Percentiles rank a stretch among this genome's conserved stretches.
These are phyloP conservation scores for Marasmarcha lunaedactyla DNA, from an alignment of 2,888 invertebrate genomes.

Conservation along the genomic window DNA sequence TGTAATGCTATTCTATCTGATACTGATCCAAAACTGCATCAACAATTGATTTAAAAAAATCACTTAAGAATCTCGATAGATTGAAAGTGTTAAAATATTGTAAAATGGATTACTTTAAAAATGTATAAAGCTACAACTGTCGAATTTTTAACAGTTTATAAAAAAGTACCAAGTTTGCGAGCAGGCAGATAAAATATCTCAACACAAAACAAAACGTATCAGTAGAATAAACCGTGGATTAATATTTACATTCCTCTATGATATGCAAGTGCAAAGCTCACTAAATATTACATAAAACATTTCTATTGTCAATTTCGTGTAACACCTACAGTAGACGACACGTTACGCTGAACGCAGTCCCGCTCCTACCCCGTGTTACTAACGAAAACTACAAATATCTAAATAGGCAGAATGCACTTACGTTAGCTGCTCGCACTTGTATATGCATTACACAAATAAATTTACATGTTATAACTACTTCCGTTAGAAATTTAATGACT, in stretches of 20 bases:
- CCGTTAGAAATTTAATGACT: conserved; percentile 63
- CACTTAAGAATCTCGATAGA: not conserved
- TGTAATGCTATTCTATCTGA: conserved; percentile 24
- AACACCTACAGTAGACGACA: conserved; percentile 42
- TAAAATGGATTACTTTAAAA: not conserved
- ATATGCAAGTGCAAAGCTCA: conserved; percentile 72
- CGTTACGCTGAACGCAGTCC: conserved; percentile 29
- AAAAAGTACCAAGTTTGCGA: not conserved
- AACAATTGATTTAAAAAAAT: not conserved
- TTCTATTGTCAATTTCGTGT: conserved; percentile 40
- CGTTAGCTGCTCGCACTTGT: conserved; percentile 67
- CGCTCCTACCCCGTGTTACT: conserved; percentile 27
- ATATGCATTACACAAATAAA: conserved; percentile 54
- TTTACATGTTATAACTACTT: conserved; percentile 52
- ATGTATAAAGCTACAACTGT: not conserved
- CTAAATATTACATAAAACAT: conserved; percentile 50
- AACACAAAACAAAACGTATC: not conserved
- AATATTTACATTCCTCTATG: conserved; percentile 58
- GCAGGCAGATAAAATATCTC: not conserved
- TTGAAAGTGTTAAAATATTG: not conserved
- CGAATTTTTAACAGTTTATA: not conserved
- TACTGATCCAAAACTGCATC: not conserved
- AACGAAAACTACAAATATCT: conserved; percentile 41
- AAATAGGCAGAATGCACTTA: conserved; percentile 42
- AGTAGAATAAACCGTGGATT: not conserved